Evolutionary conservation across 2,888 invertebrate species (phyloP), one percentile per base, ranked within the genome.

Genomic region (Stenolophus ochropezus): DNA sequence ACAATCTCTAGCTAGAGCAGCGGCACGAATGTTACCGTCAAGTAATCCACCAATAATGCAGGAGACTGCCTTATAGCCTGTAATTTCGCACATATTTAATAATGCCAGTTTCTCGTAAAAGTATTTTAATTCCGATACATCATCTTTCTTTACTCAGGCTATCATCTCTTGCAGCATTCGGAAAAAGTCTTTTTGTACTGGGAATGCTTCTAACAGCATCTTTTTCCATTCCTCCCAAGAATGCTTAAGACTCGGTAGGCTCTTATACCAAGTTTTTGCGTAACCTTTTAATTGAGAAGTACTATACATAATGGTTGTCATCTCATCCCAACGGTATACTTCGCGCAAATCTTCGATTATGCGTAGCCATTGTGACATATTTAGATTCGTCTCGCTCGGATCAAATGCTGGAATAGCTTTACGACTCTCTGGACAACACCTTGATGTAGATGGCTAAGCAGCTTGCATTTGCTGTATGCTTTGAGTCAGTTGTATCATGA

Each of bases 1-100:
- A 14, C 58, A 71, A 20, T 71, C 71, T 71, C 71, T 49, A 4
- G 71, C 71, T 2, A 42, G 18, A 20, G 71, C 71, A 16, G 21
- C 42, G 20, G 42, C 4, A 20, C 21, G 71, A 23, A 47, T 18
- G 42, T 71, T 42, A 2, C 18, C n/a, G 11, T 71, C 71, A 2
- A 16, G 1, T 4, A 71, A 18, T 1, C 71, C 71, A 16, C 71
- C 71, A 4, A 71, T 71, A 11, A 71, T 71, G 18, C 71, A 71
- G 5, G 71, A 71, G 18, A 47, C 71, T 4, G 47, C 47, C 20
- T 71, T 49, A 2, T 71, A 6, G 4, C 20, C 71, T 18, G 4
- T 21, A 20, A 47, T 71, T 25, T 42, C 49, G n/a, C 71, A 71
- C 16, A 20, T 23, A 33, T 33, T 47, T 2, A 71, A 20, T 20